Evolutionary conservation across 2,113 vertebrate species (phyloP).

Genomic region (Phrynocephalus versicolor): DNA sequence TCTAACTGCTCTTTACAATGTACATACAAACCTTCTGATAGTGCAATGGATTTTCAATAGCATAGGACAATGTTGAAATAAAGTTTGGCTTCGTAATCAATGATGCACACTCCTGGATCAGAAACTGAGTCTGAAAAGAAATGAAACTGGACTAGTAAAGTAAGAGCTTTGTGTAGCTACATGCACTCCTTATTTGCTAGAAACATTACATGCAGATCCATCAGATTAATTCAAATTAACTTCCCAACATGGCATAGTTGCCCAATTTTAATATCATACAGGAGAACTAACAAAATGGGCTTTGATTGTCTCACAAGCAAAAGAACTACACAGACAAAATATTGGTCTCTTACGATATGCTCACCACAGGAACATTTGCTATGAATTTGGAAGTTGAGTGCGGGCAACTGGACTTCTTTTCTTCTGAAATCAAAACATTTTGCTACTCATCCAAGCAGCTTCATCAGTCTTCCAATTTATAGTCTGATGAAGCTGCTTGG

Average conservation of each 20-base stretch:
- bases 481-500: no score
- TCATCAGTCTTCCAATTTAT: no score
- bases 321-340: neutral
- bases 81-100: constrained; percentile 99
- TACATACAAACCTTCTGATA: constrained; percentile 93
- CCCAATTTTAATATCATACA: neutral
- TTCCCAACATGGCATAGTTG: neutral
- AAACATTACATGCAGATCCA: neutral
- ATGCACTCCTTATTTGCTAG: neutral
- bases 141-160: neutral
- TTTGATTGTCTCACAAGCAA: neutral
- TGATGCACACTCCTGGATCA: constrained; percentile 99
- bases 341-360: no score
- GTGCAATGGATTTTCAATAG: constrained; percentile 99
- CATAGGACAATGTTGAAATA: constrained; percentile 98
- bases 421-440: fast-evolving
- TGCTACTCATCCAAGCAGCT: no score
- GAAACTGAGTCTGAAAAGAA: constrained; percentile 92
- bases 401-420: no score
- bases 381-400: no score
- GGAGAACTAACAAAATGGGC: neutral
- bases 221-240: neutral
- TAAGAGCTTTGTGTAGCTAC: neutral
- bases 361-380: no score
- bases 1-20: neutral